Evolutionary conservation across 2,888 invertebrate genomes (phyloP).

Genomic region (Melolontha melolontha): DNA sequence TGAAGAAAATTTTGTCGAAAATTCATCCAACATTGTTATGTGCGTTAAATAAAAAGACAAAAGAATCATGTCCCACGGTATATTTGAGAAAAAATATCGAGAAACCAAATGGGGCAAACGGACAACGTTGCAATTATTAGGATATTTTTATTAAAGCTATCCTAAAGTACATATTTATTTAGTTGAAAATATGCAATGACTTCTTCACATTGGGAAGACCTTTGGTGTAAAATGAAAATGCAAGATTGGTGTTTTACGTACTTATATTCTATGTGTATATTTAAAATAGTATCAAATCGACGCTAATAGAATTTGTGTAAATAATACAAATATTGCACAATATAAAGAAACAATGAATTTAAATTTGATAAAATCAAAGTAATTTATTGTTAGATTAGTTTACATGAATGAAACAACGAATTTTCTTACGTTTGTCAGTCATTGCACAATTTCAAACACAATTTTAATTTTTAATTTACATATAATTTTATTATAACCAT

Average conservation of each 20-base stretch:
- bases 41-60: background rate
- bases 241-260: conserved; percentile 45
- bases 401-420: too few relatives aligned
- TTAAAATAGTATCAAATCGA: background rate
- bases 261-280: conserved; percentile 13
- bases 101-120: conserved; percentile 51
- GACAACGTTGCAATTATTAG: conserved; percentile 58
- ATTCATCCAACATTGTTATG: background rate
- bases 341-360: too few relatives aligned
- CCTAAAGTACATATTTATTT: conserved; percentile 54
- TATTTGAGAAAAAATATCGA: conserved; percentile 9
- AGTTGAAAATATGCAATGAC: conserved; percentile 61
- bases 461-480: conserved; percentile 57
- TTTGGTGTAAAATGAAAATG: conserved; percentile 10
- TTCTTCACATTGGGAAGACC: conserved; percentile 28
- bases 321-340: background rate
- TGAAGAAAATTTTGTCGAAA: background rate
- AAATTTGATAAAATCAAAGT: too few relatives aligned
- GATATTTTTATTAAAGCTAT: conserved; percentile 54
- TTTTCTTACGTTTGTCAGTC: conserved; percentile 48
- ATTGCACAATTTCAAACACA: conserved; percentile 58
- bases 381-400: too few relatives aligned
- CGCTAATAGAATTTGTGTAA: background rate
- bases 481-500: conserved; percentile 58
- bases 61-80: conserved; percentile 13